These are phyloP conservation scores for Gobionotothen gibberifrons DNA, from an alignment of 2,797 vertebrate species.

Conservation along the genomic window DNA sequence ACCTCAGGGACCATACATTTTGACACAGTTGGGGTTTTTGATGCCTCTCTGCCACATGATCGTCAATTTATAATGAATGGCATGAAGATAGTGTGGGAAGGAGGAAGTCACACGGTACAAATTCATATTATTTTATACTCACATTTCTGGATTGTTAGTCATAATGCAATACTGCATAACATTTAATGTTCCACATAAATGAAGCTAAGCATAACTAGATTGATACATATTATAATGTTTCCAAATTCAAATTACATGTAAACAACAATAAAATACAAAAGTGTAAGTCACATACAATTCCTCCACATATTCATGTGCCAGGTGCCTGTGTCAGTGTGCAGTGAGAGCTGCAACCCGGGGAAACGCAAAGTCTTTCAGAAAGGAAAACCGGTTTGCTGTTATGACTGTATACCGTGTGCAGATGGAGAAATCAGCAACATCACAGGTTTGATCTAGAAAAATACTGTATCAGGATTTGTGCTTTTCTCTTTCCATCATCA, in stretches of 20 bases:
- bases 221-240: neutral
- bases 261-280: neutral
- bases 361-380: conserved; percentile 72
- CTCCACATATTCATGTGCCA: conserved; percentile 39
- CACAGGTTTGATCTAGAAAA: conserved; percentile 45
- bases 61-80: conserved; percentile 52
- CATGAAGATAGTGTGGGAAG: conserved; percentile 53
- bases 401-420: conserved; percentile 71
- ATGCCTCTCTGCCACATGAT: conserved; percentile 51
- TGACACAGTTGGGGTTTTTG: conserved; percentile 63
- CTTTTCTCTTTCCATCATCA: neutral
- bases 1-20: conserved; percentile 47
- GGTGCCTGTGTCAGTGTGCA: conserved; percentile 76
- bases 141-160: conserved; percentile 47
- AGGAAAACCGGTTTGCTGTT: conserved; percentile 73
- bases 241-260: neutral
- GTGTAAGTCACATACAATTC: conserved; percentile 2
- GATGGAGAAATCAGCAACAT: conserved; percentile 74
- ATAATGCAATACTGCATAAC: conserved; percentile 37
- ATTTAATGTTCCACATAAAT: conserved; percentile 4
- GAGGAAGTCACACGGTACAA: conserved; percentile 52
- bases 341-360: conserved; percentile 73
- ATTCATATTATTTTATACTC: conserved; percentile 34
- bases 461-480: neutral
- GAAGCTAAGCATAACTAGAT: neutral